Conservation (phyloP, 2,797 vertebrate species). For the Melanotaenia boesemani region DNA sequence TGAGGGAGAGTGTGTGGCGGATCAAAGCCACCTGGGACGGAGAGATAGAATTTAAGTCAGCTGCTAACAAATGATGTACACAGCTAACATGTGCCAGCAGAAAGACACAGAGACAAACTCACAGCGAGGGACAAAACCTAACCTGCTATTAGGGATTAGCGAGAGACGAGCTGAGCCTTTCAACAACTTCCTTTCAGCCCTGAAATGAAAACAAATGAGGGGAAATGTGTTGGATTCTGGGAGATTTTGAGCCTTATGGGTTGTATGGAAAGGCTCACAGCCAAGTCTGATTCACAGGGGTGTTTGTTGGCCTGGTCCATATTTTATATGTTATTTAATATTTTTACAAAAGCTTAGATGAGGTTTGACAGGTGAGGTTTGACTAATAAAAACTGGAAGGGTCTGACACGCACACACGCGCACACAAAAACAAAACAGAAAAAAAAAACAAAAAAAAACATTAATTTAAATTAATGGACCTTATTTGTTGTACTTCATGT, state of each 20-base stretch:
- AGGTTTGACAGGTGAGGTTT: constrained; percentile 1
- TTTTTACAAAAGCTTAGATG: neutral
- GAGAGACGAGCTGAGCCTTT: constrained; percentile 56
- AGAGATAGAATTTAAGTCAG: constrained; percentile 79
- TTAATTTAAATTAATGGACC: too few species aligned
- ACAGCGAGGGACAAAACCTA: constrained; percentile 57
- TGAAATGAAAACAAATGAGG: constrained; percentile 48
- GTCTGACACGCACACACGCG: too few species aligned
- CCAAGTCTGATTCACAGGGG: neutral
- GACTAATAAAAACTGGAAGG: too few species aligned
- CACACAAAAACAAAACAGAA: too few species aligned
- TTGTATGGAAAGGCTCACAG: constrained; percentile 23
- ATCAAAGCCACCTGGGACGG: constrained; percentile 78
- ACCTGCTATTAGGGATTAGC: constrained; percentile 77
- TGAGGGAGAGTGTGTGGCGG: constrained; percentile 48
- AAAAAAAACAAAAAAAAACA: too few species aligned
- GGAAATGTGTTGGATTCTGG: constrained; percentile 29
- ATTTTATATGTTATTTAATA: neutral
- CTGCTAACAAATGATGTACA: constrained; percentile 78
- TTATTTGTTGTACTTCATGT: too few species aligned
- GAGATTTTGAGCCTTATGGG: constrained; percentile 21
- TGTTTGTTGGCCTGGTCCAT: neutral
- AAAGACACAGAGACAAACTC: constrained; percentile 63
- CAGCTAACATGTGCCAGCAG: constrained; percentile 59
- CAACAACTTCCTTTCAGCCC: constrained; percentile 62